Base-by-base conservation (phyloP, 2,888 invertebrate species). In the Drosophila neotestacea region DNA sequence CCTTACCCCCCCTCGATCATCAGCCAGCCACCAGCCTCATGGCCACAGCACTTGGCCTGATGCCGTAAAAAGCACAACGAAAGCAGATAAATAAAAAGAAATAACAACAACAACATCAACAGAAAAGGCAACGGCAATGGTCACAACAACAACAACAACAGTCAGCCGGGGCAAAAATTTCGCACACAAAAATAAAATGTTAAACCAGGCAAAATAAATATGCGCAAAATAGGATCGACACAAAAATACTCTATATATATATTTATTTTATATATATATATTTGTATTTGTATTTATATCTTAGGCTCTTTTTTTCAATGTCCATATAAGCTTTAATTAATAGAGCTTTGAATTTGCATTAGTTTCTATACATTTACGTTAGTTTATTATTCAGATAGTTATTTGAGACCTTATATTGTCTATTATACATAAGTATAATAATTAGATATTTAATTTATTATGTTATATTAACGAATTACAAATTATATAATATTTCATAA, bases 31-130 rank as follows among this genome's bases (percentile, higher is more conserved):
- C 27, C 58, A 42, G 32, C 47, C 32, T 46, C 27, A 32, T 67
- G 32, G 48, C 34, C 48, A 41, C 48, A 46, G 10, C 66, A 50
- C 70, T 71, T 81, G 70, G 66, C 51, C 65, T 36, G 77, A 50
- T 69, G 75, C 75, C 59, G 83, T 78, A 79, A 85, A 87, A 78
- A 79, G 83, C 77, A 79, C 82, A 85, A 62, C 77, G 70, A 77
- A 81, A 61, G 72, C 79, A 73, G 69, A 70, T 81, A 81, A 81
- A 81, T 77, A 81, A 81, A 79, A 79, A 59, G 32, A 70, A 56
- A 36, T 39, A 48, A 30, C 47, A 55, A 39, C 48, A 62, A 11
- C 46, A 41, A 36, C 44, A 61, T 39, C 54, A 50, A 59, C 28
- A 16, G 22, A 1, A 22, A 22, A 22, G 3, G 22, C 22, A 22